These are phyloP conservation scores for Neoascia interrupta DNA, from an alignment of 2,888 invertebrate species.

Conservation along the genomic window DNA sequence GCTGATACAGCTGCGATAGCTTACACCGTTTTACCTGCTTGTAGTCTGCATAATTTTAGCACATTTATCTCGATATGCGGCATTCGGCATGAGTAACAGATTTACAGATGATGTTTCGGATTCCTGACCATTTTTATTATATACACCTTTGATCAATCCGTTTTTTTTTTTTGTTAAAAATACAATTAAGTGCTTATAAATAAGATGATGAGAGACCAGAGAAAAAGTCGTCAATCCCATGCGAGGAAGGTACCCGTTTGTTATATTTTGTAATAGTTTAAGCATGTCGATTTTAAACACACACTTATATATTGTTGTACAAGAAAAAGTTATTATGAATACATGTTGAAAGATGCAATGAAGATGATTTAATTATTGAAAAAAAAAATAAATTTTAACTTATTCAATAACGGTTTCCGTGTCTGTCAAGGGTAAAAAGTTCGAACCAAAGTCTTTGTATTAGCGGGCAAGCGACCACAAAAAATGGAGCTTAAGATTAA, in stretches of 20 bases:
- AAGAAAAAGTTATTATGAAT: conserved; percentile 30
- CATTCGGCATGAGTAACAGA: conserved; percentile 84
- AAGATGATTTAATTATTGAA: background rate
- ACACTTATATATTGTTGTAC: conserved; percentile 54
- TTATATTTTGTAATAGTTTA: conserved; percentile 52
- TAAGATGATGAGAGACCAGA: conserved; percentile 23
- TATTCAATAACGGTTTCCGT: conserved; percentile 4
- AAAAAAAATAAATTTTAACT: background rate
- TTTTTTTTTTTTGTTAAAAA: conserved; percentile 26
- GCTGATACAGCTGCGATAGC: conserved; percentile 82
- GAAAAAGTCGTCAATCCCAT: background rate
- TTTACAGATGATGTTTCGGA: background rate
- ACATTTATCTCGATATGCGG: conserved; percentile 92
- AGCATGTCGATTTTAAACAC: conserved; percentile 8
- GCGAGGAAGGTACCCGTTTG: conserved; percentile 7
- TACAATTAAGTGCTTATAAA: background rate
- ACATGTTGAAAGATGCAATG: conserved; percentile 28
- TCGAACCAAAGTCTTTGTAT: no score
- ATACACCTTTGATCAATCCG: background rate
- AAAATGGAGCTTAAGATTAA: no score
- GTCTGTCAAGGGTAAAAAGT: no score
- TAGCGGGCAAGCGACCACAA: no score
- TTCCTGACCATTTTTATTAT: conserved; percentile 26
- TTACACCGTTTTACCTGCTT: conserved; percentile 89
- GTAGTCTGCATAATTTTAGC: conserved; percentile 88